Conservation (phyloP, 2,888 invertebrate genomes). For the Synanthedon andrenaeformis region DNA sequence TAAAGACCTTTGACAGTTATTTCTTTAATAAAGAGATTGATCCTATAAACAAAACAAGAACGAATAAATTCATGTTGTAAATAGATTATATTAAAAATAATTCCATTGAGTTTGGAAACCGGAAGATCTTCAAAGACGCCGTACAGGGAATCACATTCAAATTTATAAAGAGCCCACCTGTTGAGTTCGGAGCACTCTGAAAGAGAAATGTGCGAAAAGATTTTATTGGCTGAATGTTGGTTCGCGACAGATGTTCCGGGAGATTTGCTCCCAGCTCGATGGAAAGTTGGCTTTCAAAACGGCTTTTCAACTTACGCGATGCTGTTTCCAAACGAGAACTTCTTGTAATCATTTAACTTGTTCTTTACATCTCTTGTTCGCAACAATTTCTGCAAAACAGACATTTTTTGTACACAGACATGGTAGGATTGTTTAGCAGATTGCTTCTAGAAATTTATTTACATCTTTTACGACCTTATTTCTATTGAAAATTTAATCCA, state of each 20-base stretch:
- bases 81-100: no score
- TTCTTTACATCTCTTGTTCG: constrained; percentile 15
- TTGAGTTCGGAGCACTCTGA: constrained; percentile 30
- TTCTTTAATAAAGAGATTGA: no score
- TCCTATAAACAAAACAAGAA: no score
- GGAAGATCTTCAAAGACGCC: not conserved
- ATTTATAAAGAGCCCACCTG: constrained; percentile 60
- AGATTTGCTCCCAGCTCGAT: constrained; percentile 36
- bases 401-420: not conserved
- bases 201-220: constrained; percentile 43
- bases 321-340: constrained; percentile 25
- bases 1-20: no score
- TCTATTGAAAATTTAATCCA: no score
- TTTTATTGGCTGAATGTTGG: constrained; percentile 49
- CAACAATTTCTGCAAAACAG: constrained; percentile 3
- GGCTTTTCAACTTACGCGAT: constrained; percentile 31
- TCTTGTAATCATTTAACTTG: constrained; percentile 22
- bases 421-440: not conserved
- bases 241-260: constrained; percentile 47
- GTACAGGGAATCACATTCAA: constrained; percentile 49
- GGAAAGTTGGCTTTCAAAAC: constrained; percentile 41
- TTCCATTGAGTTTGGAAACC: no score
- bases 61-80: no score
- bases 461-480: constrained; percentile 4
- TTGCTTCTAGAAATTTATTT: constrained; percentile 2